Evolutionary conservation across 2,888 invertebrate species (phyloP).

Genomic region (Tenodera sinensis): DNA sequence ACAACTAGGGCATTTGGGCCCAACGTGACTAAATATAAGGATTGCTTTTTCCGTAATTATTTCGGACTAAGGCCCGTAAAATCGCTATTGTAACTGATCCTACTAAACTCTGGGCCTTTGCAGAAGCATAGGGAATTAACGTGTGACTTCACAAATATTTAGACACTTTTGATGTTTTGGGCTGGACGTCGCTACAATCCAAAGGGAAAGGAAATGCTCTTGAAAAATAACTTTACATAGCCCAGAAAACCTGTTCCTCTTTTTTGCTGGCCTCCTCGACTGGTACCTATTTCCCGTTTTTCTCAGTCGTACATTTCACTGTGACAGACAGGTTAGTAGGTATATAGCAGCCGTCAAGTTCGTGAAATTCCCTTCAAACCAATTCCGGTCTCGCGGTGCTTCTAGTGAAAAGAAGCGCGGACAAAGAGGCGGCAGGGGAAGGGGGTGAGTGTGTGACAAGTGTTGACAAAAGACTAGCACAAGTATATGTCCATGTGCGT

Average conservation of each 20-base stretch:
- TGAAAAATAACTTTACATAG: background rate
- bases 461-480: slow-evolving; percentile 23
- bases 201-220: background rate
- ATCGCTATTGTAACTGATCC: too few relatives aligned
- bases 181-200: too few relatives aligned
- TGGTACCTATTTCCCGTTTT: background rate
- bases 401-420: background rate
- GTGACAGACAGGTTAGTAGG: background rate
- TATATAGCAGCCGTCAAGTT: slow-evolving; percentile 16
- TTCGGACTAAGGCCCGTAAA: too few relatives aligned
- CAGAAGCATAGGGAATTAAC: too few relatives aligned
- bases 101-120: too few relatives aligned
- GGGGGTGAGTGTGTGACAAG: slow-evolving; percentile 21
- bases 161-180: too few relatives aligned
- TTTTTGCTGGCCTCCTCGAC: background rate
- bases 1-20: too few relatives aligned
- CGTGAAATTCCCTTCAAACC: slow-evolving; percentile 16
- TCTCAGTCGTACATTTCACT: background rate
- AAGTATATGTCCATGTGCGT: background rate
- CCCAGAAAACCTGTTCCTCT: background rate
- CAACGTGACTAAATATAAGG: too few relatives aligned
- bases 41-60: too few relatives aligned
- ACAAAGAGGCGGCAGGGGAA: background rate
- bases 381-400: background rate
- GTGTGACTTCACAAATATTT: too few relatives aligned